Percentiles rank a stretch among this genome's conserved stretches.
phyloP scores from a whole-genome alignment of 2,888 invertebrate species.

The Zaprionus bogoriensis region DNA sequence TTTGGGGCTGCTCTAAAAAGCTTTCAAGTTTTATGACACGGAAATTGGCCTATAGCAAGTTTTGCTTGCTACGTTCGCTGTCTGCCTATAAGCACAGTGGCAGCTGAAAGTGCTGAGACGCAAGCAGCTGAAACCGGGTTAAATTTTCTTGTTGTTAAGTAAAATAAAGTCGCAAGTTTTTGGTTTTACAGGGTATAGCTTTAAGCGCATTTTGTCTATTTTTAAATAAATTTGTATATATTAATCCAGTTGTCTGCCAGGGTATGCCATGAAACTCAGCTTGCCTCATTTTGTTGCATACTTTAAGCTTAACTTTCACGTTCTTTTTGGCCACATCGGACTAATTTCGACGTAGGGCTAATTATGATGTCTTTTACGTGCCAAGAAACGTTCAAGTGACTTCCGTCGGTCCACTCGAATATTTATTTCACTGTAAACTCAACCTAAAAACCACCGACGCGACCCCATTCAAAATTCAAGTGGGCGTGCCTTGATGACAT shows the following conservation, averaged over 20 bases:
- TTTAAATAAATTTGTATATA: no score
- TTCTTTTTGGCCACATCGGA: conserved; percentile 7
- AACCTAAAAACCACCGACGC: conserved; percentile 51
- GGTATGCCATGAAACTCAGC: no score
- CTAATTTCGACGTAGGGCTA: conserved; percentile 68
- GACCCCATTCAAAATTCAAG: conserved; percentile 72
- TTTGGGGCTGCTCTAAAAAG: conserved; percentile 64
- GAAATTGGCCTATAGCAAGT: conserved; percentile 75
- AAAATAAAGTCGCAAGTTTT: no score
- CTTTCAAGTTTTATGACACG: conserved; percentile 79
- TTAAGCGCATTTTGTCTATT: no score
- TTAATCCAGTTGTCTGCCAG: no score
- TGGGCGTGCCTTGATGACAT: conserved; percentile 76
- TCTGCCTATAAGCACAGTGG: no score
- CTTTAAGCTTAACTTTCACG: background rate
- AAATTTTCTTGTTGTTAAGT: no score
- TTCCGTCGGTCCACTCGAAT: conserved; percentile 66
- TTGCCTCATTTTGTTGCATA: background rate
- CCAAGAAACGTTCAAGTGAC: conserved; percentile 73
- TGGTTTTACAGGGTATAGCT: no score
- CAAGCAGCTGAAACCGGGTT: no score
- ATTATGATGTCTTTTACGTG: conserved; percentile 78
- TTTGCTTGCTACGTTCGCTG: conserved; percentile 37
- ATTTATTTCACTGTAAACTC: conserved; percentile 76
- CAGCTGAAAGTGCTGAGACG: no score